Base-by-base conservation (phyloP, 1,140 invertebrate genomes). In the Drosophila sp. region DNA sequence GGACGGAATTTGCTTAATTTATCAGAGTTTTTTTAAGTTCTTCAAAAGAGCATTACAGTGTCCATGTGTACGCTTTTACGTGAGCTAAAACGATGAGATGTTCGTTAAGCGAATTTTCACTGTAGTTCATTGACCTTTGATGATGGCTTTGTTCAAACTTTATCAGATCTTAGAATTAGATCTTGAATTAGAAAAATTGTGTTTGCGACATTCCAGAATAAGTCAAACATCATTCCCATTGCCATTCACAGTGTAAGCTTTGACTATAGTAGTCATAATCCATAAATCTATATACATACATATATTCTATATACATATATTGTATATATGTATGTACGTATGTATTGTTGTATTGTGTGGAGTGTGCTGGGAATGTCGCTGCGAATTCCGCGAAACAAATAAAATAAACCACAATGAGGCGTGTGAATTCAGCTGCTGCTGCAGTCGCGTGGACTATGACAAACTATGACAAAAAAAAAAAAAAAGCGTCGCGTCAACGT, bases 351-450 rank as follows among this genome's bases (percentile, higher is more conserved):
- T 38, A 35, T 35, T 35, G 35, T 65, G 56, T 64, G 79, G 68
- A 68, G 76, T 80, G 84, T 70, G 62, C 65, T 71, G 83, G 82
- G 82, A 86, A 86, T 86, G 83, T 86, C 82, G 82, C 83, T 72
- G 58, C 82, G 57, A 85, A 86, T 86, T 87, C 83, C 79, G 54
- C 72, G 75, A 68, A 84, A 75, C 55, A 72, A 58, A 47, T 77
- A 74, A 78, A 66, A 74, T 57, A 32, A 32, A 66, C 67, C 81
- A 86, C 79, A 85, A 81, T 72, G 78, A 70, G 74, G 76, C 83
- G 82, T 86, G 82, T 86, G 82, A 86, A 86, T 60, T 86, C 82
- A 86, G 79, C 82, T 80, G 79, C 40, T 77, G 73, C 65, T 79
- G 76, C 82, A 87, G 82, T 87, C 83, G 82, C 82, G 82, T 87